These are phyloP conservation scores for Macaca nemestrina DNA, from an alignment of 2,113 vertebrate species.

Conservation along the genomic window DNA sequence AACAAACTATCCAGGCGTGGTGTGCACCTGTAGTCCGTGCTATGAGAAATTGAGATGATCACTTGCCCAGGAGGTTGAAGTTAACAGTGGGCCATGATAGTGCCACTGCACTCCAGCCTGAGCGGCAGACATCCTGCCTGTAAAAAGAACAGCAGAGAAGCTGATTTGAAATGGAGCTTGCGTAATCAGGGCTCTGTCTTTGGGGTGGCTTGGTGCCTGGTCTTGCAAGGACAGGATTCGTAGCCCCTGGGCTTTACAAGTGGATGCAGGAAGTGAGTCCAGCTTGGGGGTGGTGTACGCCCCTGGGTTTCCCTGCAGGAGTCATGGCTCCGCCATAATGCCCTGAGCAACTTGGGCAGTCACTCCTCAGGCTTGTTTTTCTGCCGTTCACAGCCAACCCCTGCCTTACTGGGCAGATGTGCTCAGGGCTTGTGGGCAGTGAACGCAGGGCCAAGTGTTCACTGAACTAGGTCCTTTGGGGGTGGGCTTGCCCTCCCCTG, in stretches of 20 bases:
- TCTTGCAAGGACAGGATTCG: neutral
- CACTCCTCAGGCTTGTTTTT: neutral
- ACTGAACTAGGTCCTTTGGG: neutral
- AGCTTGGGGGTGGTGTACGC: neutral
- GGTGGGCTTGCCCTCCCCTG: neutral
- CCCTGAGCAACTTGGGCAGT: fast-evolving
- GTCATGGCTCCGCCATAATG: fast-evolving
- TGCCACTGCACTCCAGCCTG: too few species aligned
- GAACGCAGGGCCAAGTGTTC: fast-evolving
- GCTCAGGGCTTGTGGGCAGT: neutral
- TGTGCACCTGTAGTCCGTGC: too few species aligned
- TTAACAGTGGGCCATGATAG: too few species aligned
- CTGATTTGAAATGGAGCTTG: neutral
- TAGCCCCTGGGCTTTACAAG: neutral
- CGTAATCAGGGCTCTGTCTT: neutral
- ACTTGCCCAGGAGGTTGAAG: too few species aligned
- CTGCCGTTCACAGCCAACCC: fast-evolving
- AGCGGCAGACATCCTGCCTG: too few species aligned
- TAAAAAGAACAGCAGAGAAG: neutral
- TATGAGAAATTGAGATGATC: too few species aligned
- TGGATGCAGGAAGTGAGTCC: neutral
- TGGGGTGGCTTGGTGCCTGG: fast-evolving
- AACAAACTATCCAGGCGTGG: too few species aligned
- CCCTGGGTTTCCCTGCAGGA: neutral
- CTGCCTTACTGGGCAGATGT: too few species aligned